phyloP scores from a whole-genome alignment of 2,888 invertebrate genomes.

The Crossocerus cetratus region DNA sequence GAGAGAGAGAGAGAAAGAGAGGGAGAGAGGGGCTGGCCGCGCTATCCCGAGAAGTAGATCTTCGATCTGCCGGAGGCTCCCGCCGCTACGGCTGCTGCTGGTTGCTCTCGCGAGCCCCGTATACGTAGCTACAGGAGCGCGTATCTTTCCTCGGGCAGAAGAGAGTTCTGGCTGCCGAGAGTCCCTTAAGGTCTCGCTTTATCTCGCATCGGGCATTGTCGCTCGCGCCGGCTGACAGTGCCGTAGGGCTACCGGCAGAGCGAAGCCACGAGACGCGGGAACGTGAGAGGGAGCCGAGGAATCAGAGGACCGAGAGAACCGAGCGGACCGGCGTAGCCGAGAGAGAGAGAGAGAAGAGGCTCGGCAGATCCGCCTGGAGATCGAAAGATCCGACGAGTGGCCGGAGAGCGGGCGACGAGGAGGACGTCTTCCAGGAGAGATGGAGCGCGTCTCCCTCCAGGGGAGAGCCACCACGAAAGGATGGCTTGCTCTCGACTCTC shows the following conservation, averaged over 20 bases:
- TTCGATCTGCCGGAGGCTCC: constrained; percentile 54
- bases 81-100: constrained; percentile 16
- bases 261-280: background rate
- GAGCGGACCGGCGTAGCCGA: background rate
- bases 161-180: constrained; percentile 18
- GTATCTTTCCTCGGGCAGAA: constrained; percentile 44
- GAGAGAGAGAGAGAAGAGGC: constrained; percentile 14
- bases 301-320: constrained; percentile 1
- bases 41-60: constrained; percentile 57
- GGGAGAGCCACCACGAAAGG: constrained; percentile 12
- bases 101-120: background rate
- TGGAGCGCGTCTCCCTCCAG: constrained; percentile 8
- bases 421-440: constrained; percentile 16
- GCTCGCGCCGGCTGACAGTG: constrained; percentile 74
- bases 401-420: constrained; percentile 12
- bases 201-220: constrained; percentile 76
- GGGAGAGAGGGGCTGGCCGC: background rate
- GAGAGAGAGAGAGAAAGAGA: background rate
- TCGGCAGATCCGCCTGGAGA: constrained; percentile 39
- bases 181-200: constrained; percentile 62
- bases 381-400: constrained; percentile 41
- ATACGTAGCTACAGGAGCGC: constrained; percentile 35
- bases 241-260: constrained; percentile 50
- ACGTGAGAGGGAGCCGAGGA: background rate
- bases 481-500: constrained; percentile 20